phyloP scores from a whole-genome alignment of 2,797 vertebrate species.

The Gymnothorax reevesii region DNA sequence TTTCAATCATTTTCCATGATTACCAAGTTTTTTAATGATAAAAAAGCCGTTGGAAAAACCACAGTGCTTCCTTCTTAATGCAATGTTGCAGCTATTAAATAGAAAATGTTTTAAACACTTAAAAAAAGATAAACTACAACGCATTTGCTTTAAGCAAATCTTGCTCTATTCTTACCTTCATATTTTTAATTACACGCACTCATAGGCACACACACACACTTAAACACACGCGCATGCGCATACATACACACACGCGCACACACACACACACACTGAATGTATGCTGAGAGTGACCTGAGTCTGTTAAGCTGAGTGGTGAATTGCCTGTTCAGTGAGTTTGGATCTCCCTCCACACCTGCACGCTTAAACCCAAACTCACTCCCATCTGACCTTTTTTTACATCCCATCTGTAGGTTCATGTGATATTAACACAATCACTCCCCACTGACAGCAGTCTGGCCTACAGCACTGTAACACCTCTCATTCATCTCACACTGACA shows the following conservation, averaged over 20 bases:
- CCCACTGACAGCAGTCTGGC: constrained; percentile 1
- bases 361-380: not conserved
- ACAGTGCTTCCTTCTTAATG: too few relatives aligned
- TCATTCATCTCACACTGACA: not conserved
- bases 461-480: not conserved
- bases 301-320: constrained; percentile 26
- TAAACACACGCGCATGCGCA: not conserved
- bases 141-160: too few relatives aligned
- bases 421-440: constrained; percentile 9
- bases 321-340: constrained; percentile 24
- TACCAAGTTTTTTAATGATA: too few relatives aligned
- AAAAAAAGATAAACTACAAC: too few relatives aligned
- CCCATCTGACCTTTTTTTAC: not conserved
- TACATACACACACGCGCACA: not conserved
- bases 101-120: too few relatives aligned
- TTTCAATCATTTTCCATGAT: too few relatives aligned
- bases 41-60: too few relatives aligned
- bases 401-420: not conserved
- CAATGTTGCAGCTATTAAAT: too few relatives aligned
- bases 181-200: too few relatives aligned
- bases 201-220: not conserved
- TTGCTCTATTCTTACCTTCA: too few relatives aligned
- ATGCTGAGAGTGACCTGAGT: not conserved
- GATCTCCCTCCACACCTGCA: not conserved
- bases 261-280: not conserved